phyloP scores from a whole-genome alignment of 2,797 vertebrate genomes.

The Huso huso region DNA sequence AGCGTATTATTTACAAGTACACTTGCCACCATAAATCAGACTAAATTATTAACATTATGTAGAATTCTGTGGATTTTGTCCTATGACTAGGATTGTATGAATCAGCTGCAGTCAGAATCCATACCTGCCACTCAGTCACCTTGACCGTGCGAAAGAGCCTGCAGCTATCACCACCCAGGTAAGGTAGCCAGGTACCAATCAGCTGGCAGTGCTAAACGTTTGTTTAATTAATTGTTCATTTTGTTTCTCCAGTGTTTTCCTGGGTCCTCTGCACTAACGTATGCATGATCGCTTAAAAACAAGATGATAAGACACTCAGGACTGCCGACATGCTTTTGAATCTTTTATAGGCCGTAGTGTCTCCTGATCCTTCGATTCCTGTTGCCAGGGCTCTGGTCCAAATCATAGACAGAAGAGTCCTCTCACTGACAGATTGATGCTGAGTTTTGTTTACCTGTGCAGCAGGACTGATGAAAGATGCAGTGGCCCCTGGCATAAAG shows the following conservation, averaged over 20 bases:
- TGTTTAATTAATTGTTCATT: conserved; percentile 15
- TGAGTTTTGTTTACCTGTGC: not conserved
- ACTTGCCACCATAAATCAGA: too few relatives aligned
- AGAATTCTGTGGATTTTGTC: too few relatives aligned
- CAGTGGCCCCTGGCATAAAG: not conserved
- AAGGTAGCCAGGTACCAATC: not conserved
- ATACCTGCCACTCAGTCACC: too few relatives aligned
- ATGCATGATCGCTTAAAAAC: conserved; percentile 9
- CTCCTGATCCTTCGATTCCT: not conserved
- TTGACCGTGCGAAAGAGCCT: not conserved
- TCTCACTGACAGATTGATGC: not conserved
- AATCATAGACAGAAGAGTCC: not conserved
- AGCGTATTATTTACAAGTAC: too few relatives aligned
- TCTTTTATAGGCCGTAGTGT: not conserved
- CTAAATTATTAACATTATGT: too few relatives aligned
- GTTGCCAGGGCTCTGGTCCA: conserved; percentile 5
- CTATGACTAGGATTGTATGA: too few relatives aligned
- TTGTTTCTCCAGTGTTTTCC: conserved; percentile 7
- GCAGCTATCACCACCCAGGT: not conserved
- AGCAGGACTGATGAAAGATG: not conserved
- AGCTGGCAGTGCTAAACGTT: not conserved
- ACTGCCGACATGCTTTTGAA: not conserved
- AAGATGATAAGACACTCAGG: not conserved
- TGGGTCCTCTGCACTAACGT: conserved; percentile 6
- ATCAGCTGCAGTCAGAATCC: too few relatives aligned